These are phyloP conservation scores for Eustalomyia histrio DNA, from an alignment of 2,888 invertebrate species.

Conservation along the genomic window DNA sequence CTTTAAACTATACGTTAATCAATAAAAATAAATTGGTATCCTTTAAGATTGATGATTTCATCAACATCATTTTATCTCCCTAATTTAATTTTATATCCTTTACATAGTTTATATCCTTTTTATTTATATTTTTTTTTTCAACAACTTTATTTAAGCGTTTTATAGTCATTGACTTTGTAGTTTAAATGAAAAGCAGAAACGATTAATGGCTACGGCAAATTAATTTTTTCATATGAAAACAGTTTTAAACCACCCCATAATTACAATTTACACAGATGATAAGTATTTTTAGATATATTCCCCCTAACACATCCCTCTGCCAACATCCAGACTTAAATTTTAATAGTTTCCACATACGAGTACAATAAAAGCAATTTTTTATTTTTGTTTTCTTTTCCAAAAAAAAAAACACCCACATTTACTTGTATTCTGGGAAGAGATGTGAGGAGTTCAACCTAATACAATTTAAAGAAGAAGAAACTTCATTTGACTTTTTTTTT, in stretches of 20 bases:
- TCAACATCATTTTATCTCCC: not conserved
- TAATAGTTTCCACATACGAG: slow-evolving; percentile 6
- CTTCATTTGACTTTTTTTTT: slow-evolving; percentile 44
- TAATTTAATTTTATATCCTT: slow-evolving; percentile 49
- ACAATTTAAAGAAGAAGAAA: slow-evolving; percentile 33
- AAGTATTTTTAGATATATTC: slow-evolving; percentile 54
- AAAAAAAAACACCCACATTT: not conserved
- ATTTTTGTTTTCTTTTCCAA: not conserved
- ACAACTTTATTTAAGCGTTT: slow-evolving; percentile 32
- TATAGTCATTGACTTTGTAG: slow-evolving; percentile 56
- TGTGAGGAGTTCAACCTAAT: slow-evolving; percentile 20
- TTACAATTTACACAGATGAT: slow-evolving; percentile 49
- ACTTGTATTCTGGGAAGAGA: slow-evolving; percentile 9
- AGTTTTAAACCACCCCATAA: slow-evolving; percentile 26
- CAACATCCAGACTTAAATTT: not conserved
- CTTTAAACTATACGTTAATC: too few species aligned
- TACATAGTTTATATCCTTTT: slow-evolving; percentile 52
- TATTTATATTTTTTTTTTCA: too few species aligned
- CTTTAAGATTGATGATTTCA: not conserved
- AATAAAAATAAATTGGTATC: slow-evolving; percentile 1
- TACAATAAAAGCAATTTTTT: not conserved
- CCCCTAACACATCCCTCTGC: not conserved
- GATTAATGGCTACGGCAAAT: slow-evolving; percentile 44
- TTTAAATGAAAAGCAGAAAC: slow-evolving; percentile 30
- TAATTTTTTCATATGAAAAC: slow-evolving; percentile 10